Evolutionary conservation across 1,140 invertebrate species (phyloP).

Genomic region (Brachystomella parvula): DNA sequence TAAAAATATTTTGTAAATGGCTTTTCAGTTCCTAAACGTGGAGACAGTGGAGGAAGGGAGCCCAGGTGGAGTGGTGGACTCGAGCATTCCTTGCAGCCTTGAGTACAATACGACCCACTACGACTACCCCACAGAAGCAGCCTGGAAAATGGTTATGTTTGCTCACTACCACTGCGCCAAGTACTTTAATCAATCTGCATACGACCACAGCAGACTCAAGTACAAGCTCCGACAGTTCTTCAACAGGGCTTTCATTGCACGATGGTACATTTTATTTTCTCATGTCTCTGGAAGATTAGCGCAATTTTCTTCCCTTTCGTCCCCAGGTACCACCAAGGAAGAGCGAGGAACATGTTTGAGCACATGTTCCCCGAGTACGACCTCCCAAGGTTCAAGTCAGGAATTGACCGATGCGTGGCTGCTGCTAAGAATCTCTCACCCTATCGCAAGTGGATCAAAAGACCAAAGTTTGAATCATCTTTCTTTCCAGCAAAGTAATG

Average conservation of each 20-base stretch:
- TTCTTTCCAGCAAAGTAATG: too few species aligned
- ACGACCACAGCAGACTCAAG: background rate
- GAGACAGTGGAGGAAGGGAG: background rate
- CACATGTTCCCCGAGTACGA: background rate
- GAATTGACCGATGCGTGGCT: conserved; percentile 1
- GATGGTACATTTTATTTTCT: background rate
- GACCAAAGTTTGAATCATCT: background rate
- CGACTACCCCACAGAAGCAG: background rate
- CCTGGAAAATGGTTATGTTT: conserved; percentile 2
- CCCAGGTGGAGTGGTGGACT: background rate
- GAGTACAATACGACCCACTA: background rate
- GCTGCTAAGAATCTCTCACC: background rate
- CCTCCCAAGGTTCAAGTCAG: background rate
- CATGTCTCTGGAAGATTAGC: background rate
- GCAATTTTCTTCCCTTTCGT: background rate
- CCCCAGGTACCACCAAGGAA: background rate
- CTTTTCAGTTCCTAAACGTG: background rate
- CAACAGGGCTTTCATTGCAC: background rate
- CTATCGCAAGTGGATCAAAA: background rate
- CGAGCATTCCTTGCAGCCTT: background rate
- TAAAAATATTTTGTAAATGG: background rate
- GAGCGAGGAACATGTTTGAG: background rate
- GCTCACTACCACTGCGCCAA: background rate
- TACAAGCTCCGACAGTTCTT: conserved; percentile 3
- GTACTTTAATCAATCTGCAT: background rate